These are phyloP conservation scores for Protodeltote pygarga DNA, from an alignment of 2,888 invertebrate genomes.

Conservation along the genomic window DNA sequence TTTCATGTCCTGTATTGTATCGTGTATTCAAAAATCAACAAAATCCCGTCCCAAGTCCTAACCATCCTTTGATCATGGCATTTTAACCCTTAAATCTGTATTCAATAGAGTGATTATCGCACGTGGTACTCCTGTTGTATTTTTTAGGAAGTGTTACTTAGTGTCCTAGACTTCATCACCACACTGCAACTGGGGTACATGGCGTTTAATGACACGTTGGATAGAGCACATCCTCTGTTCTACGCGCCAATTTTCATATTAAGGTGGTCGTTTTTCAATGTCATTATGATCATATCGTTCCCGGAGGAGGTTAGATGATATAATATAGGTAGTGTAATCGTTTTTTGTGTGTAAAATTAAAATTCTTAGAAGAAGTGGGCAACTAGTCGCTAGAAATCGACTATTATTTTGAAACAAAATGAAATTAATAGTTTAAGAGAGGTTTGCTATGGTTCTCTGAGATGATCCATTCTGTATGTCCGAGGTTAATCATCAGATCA, in stretches of 20 bases:
- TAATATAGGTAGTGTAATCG: conserved; percentile 2
- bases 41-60: neutral
- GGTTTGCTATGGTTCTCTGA: too few relatives aligned
- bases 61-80: neutral
- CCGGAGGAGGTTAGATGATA: conserved; percentile 21
- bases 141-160: conserved; percentile 19
- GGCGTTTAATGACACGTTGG: conserved; percentile 48
- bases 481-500: too few relatives aligned
- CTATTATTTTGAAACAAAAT: too few relatives aligned
- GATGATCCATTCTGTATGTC: too few relatives aligned
- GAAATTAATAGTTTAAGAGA: too few relatives aligned
- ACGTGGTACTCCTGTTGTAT: neutral
- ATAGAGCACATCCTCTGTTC: conserved; percentile 60
- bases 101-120: conserved; percentile 13
- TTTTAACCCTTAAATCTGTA: neutral
- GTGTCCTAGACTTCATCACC: conserved; percentile 15
- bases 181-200: conserved; percentile 36
- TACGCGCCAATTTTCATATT: conserved; percentile 60
- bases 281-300: conserved; percentile 39
- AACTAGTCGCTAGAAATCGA: too few relatives aligned
- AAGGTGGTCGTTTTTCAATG: conserved; percentile 55
- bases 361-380: too few relatives aligned
- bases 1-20: too few relatives aligned
- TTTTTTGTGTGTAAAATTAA: too few relatives aligned
- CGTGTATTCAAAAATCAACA: neutral